Conservation (phyloP, 2,797 vertebrate species). For the Artibeus lituratus region DNA sequence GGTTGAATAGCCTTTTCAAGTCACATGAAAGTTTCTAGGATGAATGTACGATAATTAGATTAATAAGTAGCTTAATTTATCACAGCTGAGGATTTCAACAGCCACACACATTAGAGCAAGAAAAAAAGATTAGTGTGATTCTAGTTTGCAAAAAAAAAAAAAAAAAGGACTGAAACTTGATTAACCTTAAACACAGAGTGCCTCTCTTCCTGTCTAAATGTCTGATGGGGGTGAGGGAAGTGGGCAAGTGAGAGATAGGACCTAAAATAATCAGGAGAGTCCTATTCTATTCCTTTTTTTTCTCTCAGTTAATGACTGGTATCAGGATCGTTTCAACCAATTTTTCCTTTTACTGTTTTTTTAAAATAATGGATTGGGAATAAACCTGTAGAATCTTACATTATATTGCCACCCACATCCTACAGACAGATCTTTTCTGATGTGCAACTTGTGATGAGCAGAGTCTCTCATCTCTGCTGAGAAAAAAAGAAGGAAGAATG, state of each 20-base stretch:
- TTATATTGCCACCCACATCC: not conserved
- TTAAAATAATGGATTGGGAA: constrained; percentile 55
- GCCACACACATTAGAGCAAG: constrained; percentile 95
- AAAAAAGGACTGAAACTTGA: constrained; percentile 90
- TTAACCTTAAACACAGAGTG: constrained; percentile 94
- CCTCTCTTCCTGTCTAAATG: constrained; percentile 89
- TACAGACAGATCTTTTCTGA: not conserved
- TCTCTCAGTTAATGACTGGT: constrained; percentile 75
- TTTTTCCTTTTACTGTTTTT: constrained; percentile 57
- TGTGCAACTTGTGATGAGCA: not conserved
- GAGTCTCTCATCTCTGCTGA: not conserved
- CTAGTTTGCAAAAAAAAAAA: constrained; percentile 84
- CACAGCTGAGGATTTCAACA: constrained; percentile 98
- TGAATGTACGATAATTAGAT: constrained; percentile 99
- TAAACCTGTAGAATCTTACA: constrained; percentile 25
- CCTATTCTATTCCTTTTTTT: constrained; percentile 75
- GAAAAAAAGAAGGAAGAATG: not conserved
- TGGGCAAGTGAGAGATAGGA: constrained; percentile 59
- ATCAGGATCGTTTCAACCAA: constrained; percentile 70
- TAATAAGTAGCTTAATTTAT: constrained; percentile 99
- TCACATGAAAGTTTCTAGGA: constrained; percentile 99
- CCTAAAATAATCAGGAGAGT: constrained; percentile 79
- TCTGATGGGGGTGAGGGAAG: constrained; percentile 83
- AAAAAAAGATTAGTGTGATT: constrained; percentile 96
- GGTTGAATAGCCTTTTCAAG: constrained; percentile 95